phyloP scores from a whole-genome alignment of 2,113 vertebrate species.

The Ailurus styani region DNA sequence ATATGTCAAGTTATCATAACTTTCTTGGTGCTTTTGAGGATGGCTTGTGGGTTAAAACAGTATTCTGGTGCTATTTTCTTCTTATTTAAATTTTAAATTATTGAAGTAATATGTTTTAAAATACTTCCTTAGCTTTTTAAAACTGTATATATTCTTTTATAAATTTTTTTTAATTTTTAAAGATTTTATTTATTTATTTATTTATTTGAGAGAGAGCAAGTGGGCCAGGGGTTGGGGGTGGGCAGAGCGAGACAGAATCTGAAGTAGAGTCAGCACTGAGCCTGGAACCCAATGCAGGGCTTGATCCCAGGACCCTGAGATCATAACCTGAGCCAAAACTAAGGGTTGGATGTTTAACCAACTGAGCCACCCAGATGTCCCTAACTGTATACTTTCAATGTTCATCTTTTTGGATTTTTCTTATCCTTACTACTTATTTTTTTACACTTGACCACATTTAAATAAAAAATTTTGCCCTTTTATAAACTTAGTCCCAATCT shows the following conservation, averaged over 20 bases:
- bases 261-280: not conserved
- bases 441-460: not conserved
- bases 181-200: not conserved
- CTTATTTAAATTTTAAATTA: not conserved
- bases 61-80: not conserved
- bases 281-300: not conserved
- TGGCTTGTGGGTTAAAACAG: not conserved
- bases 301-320: not conserved
- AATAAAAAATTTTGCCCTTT: not conserved
- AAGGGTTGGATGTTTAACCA: no score
- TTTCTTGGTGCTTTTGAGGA: not conserved
- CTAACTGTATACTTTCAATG: not conserved
- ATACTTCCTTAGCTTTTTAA: not conserved
- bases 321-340: no score
- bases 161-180: not conserved
- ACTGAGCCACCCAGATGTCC: no score
- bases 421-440: not conserved
- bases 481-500: not conserved
- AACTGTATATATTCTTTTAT: not conserved
- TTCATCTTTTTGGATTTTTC: not conserved
- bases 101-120: not conserved
- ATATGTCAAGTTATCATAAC: not conserved
- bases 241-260: not conserved
- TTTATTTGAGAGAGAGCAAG: not conserved
- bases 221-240: not conserved